Base-by-base conservation (phyloP, 92 coral and sea anemone species). In the Umimayanthus kanabou region DNA sequence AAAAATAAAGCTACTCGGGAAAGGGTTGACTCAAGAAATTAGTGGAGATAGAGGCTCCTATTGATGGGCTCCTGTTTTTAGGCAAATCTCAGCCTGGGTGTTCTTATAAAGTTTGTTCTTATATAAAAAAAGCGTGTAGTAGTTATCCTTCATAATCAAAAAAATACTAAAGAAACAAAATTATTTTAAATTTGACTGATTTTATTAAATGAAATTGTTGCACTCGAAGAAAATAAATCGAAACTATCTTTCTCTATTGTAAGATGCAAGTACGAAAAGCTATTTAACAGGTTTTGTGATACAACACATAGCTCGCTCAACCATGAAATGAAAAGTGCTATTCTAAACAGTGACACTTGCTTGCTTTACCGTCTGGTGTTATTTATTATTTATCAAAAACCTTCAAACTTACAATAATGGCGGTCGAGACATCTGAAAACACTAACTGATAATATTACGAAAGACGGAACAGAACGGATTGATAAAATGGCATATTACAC, bases 331-430 rank as follows among this genome's bases (percentile, higher is more conserved):
- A 45, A 73, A 82, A 70, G 29, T 57, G 70, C 37, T 53, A 18
- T 33, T 80, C 42, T 80, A 33, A 80, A 80, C 84, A 80, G 64
- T 80, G 71, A 30, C 42, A 83, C 87, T 83, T 83, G 87, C 55
- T 83, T 65, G 67, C 7, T 78, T 67, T 28, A 53, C 49, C 33
- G 2, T 14, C 8, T 28, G n/a, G 14, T 47, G 39, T 71, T 45
- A 83, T 83, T 83, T 67, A 83, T 83, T 37, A 83, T 83, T 83
- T 47, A 83, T 69, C 33, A 26, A 8, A 70, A 83, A 29, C 72
- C 33, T 55, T 57, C 71, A 23, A 28, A n/a, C 23, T 53, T 23
- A 28, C 23, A 26, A 37, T 26, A 78, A 80, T 80, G 84, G 84
- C 70, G 45, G 43, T 14, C 45, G 43, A 55, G 30, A 80, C 26